A percentile compares a stretch with the other conserved stretches of the same genome.
Conservation (phyloP, 2,888 invertebrate species). For the Rhagium mordax region DNA sequence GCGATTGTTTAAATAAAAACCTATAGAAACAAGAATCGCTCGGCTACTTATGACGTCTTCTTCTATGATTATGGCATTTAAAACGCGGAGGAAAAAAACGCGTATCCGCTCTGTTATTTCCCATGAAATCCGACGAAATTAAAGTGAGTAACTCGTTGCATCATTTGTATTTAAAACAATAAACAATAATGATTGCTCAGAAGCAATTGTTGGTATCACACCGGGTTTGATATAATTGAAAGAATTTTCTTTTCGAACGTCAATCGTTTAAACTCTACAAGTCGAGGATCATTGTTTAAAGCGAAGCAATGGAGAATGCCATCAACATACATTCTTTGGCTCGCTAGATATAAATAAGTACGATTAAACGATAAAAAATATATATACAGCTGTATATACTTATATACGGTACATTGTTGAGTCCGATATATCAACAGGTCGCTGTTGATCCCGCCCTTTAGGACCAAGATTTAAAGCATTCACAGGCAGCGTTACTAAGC, state of each 20-base stretch:
- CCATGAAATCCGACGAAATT: slow-evolving; percentile 4
- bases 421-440: too few species aligned
- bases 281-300: too few species aligned
- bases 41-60: background rate
- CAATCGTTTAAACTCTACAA: too few species aligned
- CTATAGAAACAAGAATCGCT: background rate
- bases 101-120: slow-evolving; percentile 12
- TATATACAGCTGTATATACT: too few species aligned
- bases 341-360: too few species aligned
- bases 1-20: background rate
- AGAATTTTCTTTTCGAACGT: background rate
- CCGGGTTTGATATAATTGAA: background rate
- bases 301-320: too few species aligned
- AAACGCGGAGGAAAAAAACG: background rate
- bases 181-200: slow-evolving; percentile 10
- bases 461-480: too few species aligned
- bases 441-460: too few species aligned
- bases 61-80: slow-evolving; percentile 10
- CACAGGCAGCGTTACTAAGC: too few species aligned
- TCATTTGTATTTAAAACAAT: slow-evolving; percentile 1
- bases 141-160: slow-evolving; percentile 17
- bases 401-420: too few species aligned
- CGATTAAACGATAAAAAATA: too few species aligned
- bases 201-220: background rate
- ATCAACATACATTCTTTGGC: too few species aligned